Evolutionary conservation across 2,888 invertebrate species (phyloP), one percentile per base, ranked within the genome.

Genomic region (Noctua janthe): DNA sequence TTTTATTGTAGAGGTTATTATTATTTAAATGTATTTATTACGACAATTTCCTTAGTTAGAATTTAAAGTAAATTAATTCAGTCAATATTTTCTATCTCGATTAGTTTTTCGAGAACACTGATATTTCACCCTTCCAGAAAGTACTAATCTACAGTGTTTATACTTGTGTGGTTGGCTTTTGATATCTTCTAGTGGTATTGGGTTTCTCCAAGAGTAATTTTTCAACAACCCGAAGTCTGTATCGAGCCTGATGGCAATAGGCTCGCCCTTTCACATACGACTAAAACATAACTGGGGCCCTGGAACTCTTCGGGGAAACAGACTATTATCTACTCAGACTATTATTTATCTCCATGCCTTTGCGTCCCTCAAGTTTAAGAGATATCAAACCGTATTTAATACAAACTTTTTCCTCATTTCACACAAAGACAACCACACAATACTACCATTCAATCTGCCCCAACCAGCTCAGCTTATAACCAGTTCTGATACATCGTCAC

Each of bases 401-500:
- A 70, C 47, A 74, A 70, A 11, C 10, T 51, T 29, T 66, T 67
- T 71, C 71, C 64, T 83, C 15, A 47, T 47, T 51, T 51, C 17
- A 0, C 76, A 74, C 62, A 72, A 72, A 39, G 74, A 11, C 13
- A 4, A 47, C 17, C 70, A 69, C 39, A 87, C 85, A 85, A 85
- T 86, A 64, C 70, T 69, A 87, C 82, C 79, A 70, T 89, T 89
- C 84, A 86, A 89, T 87, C 82, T 54, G 67, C 49, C 71, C 51
- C 76, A 89, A 87, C 85, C 82, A 82, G 79, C 80, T 80, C 70
- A n/a, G 67, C 51, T 66, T 59, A 49, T 47, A 84, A 88, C 90
- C 87, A 83, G 89, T 89, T 87, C 43, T 74, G 80, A 71, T 74
- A 78, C 81, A 84, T 82, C 78, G 87, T 86, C 82, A 82, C 86